Conservation (phyloP, 2,888 invertebrate genomes). For the Trachelus tabidus region DNA sequence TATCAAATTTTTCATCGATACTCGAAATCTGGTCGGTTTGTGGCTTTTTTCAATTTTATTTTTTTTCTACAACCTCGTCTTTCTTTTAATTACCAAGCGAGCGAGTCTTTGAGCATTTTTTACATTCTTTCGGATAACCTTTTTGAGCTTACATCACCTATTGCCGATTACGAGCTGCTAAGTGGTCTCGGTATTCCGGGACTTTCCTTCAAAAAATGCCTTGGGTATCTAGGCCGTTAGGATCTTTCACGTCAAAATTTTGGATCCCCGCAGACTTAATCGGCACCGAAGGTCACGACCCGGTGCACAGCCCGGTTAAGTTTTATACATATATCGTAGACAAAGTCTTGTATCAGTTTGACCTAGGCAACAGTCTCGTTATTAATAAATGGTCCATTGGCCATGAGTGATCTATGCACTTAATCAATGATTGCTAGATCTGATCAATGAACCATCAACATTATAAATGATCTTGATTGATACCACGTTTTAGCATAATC, state of each 20-base stretch:
- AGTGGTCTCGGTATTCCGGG: no score
- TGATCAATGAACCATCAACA: background rate
- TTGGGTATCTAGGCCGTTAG: background rate
- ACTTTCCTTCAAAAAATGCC: background rate
- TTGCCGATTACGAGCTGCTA: background rate
- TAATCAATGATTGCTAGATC: background rate
- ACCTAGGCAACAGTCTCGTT: background rate
- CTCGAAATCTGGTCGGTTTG: background rate
- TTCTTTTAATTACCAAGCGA: background rate
- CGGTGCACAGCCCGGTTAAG: slow-evolving; percentile 51
- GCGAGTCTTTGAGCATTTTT: background rate
- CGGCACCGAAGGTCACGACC: slow-evolving; percentile 54
- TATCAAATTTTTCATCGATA: slow-evolving; percentile 9
- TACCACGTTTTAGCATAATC: background rate
- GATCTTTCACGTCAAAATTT: slow-evolving; percentile 26
- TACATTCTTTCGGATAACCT: background rate
- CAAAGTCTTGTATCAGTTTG: background rate
- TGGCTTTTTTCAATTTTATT: background rate
- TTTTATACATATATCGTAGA: background rate
- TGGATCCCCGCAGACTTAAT: slow-evolving; percentile 13
- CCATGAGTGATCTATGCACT: background rate
- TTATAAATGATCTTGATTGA: background rate
- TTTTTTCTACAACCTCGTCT: background rate
- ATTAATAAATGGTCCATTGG: background rate
- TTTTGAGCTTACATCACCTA: background rate